Evolutionary conservation across 2,888 invertebrate species (phyloP), one percentile per base, ranked within the genome.

Genomic region (Athetis lepigone): DNA sequence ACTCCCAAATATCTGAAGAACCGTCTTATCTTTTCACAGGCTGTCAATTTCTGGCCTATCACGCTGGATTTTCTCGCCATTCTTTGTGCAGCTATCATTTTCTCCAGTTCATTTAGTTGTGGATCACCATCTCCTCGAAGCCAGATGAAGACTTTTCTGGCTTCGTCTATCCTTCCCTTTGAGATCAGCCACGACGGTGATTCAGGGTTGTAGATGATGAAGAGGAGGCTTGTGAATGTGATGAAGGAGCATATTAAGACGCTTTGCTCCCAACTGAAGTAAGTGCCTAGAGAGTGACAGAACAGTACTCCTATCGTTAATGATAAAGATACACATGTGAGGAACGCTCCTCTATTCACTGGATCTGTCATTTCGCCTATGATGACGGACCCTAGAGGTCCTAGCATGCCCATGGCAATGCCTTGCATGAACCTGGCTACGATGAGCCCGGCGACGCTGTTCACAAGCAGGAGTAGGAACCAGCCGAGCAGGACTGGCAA

Each of bases 171-270:
- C 8, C 95, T 91, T 5, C 95, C 96, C 82, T 96, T 96, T 0
- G 96, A 91, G 18, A 96, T 93, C 57, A 97, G 78, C 97, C 97
- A 97, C 5, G 95, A 90, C 0, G 97, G 97, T 4, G 97, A 96
- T 85, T 97, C 97, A 0, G 96, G 96, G 9, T 96, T 88, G 13
- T 95, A 95, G 16, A 95, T 89, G 4, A 96, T 93, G 6, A 96
- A 84, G 0, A 96, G 59, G 23, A 95, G 89, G 78, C 95, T 95
- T 0, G 92, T 75, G n/a, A 96, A 89, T 0, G 96, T 95, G 1
- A 95, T 87, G 16, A 92, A 85, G 0, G 95, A 93, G 67, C 95
- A 95, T 4, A 96, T 87, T 1, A 96, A 79, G 0, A 96, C 96
- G 2, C 95, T 95, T 33, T 92, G 88, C 73, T 96, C 92, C 96